A percentile compares a stretch with the other conserved stretches of the same genome.
Evolutionary conservation across 1,140 invertebrate species (phyloP).

Genomic region (Drosophila carrolli): DNA sequence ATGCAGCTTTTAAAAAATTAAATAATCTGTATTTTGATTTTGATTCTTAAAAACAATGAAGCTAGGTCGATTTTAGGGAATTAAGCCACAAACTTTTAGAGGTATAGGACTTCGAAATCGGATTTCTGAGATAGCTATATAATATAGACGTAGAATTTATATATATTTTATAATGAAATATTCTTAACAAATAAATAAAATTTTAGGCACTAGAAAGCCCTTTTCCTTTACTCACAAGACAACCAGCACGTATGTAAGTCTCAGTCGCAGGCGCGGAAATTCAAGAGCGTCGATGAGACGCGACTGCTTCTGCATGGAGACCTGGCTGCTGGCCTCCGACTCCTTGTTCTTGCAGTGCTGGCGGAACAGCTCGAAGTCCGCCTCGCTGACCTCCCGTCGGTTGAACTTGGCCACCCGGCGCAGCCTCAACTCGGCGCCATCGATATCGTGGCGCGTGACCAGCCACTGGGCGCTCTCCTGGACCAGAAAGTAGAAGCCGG

Average conservation of each 20-base stretch:
- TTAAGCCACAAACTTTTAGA: no score
- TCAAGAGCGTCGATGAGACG: constrained; percentile 53
- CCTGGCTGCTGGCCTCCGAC: constrained; percentile 7
- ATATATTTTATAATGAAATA: no score
- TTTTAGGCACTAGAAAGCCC: no score
- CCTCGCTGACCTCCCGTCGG: constrained; percentile 77
- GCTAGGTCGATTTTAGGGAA: no score
- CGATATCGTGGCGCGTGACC: constrained; percentile 85
- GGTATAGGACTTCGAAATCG: no score
- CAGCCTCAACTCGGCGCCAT: constrained; percentile 86
- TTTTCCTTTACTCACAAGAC: constrained; percentile 47
- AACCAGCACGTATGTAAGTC: constrained; percentile 31
- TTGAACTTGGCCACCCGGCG: constrained; percentile 86
- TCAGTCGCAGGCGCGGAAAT: constrained; percentile 43
- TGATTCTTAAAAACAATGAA: no score
- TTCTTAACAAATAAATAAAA: no score
- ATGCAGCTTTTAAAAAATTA: no score
- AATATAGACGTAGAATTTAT: no score
- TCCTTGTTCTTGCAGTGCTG: constrained; percentile 45
- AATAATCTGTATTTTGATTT: no score
- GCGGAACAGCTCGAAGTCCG: constrained; percentile 84
- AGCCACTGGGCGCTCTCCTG: constrained; percentile 88
- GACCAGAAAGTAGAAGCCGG: constrained; percentile 85
- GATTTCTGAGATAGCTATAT: no score
- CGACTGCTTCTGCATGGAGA: constrained; percentile 60